Base-by-base conservation (phyloP, 2,113 vertebrate species). In the Mugil cephalus region DNA sequence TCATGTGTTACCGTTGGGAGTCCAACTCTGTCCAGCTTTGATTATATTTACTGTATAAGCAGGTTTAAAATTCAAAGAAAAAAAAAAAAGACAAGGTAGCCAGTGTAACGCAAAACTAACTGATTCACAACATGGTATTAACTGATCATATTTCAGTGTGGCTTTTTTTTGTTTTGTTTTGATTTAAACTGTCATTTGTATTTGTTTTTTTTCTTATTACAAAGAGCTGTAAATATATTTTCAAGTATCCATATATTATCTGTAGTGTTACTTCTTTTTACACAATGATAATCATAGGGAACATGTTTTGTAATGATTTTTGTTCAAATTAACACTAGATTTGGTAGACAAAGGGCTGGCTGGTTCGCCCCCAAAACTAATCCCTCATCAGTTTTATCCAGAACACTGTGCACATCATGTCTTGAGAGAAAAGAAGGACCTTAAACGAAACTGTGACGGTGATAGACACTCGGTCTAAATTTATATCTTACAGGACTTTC, bases 311-410 rank as follows among this genome's bases (percentile, higher is more conserved):
- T 30, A 2, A 36, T 13, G 24, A 3, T 19, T 19, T 55, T 8
- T 24, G 21, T 36, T 1, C 2, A 18, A 53, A 42, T 21, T 0
- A 45, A 52, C 30, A 40, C n/a, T 50, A 17, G 48, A 15, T 43
- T 61, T 60, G 42, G 6, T 48, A n/a, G 8, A 30, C 19, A 6
- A 38, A 30, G 86, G 86, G 74, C 54, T 83, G 88, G 77, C 86
- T 85, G 86, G 88, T 52, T 83, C 88, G 83, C 46, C 81, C 84
- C 54, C 1, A 18, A 60, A 58, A 10, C n/a, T 12, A 8, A 43
- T 30, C 43, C 39, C n/a, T 35, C 4, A 40, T 30, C 36, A 12
- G 6, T 36, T 56, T 69, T 62, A 13, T 24, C 17, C 7, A 1
- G 12, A 19, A 3, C 11, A 18, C 2, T 7, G 5, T 15, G 24